Evolutionary conservation across 2,797 vertebrate species (phyloP).

Genomic region (Crenuchus spilurus): DNA sequence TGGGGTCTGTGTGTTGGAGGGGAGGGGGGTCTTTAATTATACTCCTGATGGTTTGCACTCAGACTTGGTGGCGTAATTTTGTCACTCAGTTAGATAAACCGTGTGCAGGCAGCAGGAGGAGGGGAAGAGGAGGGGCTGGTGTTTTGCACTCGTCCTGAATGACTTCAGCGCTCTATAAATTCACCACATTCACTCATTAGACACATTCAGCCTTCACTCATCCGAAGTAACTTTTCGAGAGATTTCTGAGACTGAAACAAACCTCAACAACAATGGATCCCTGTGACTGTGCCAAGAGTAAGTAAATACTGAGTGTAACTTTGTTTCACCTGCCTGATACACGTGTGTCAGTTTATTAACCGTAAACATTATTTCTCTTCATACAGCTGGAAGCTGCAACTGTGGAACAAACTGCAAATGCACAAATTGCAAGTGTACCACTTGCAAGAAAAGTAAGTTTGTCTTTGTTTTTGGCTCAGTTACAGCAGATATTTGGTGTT

Average conservation of each 20-base stretch:
- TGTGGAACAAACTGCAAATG: constrained; percentile 89
- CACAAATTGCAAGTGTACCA: constrained; percentile 86
- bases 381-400: constrained; percentile 84
- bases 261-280: constrained; percentile 79
- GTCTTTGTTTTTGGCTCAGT: too few species aligned
- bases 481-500: too few species aligned
- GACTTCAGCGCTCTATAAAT: constrained; percentile 51
- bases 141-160: constrained; percentile 54
- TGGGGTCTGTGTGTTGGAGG: neutral
- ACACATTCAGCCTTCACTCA: neutral
- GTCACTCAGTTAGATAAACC: constrained; percentile 23
- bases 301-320: constrained; percentile 36
- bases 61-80: constrained; percentile 10
- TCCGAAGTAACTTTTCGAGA: neutral
- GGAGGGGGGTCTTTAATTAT: constrained; percentile 6
- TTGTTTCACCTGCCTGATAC: too few species aligned
- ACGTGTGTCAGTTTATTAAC: too few species aligned
- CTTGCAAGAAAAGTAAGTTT: constrained; percentile 89
- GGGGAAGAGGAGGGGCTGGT: neutral
- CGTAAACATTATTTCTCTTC: neutral
- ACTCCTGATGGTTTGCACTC: constrained; percentile 51
- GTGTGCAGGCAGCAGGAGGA: constrained; percentile 48
- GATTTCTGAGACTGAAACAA: neutral
- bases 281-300: constrained; percentile 83
- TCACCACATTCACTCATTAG: rapidly evolving